Conservation (phyloP, 2,888 invertebrate species). For the Serrognathus titanus region DNA sequence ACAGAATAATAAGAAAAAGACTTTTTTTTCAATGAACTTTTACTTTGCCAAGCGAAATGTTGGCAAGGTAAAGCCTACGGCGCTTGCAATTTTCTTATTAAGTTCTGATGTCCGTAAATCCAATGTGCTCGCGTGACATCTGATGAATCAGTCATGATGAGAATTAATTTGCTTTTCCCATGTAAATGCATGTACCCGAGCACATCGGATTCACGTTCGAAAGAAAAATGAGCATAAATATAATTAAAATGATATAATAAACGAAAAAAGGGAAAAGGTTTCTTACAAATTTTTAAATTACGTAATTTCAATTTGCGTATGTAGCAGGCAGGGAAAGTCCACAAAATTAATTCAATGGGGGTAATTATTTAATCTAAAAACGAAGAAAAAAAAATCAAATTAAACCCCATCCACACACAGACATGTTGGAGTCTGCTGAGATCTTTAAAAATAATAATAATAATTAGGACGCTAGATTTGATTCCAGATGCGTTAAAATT, state of each 20-base stretch:
- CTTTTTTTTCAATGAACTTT: neutral
- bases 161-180: neutral
- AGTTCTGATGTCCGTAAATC: neutral
- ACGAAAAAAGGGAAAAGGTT: neutral
- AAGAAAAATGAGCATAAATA: neutral
- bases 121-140: neutral
- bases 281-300: neutral
- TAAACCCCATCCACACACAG: neutral
- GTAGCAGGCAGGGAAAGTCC: neutral
- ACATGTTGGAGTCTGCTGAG: constrained; percentile 27
- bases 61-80: neutral
- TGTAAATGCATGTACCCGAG: neutral
- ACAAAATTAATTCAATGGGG: neutral
- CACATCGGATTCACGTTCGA: neutral
- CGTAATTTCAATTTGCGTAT: neutral
- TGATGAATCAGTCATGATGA: neutral
- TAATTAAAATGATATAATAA: neutral
- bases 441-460: constrained; percentile 19
- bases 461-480: constrained; percentile 22
- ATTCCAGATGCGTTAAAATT: constrained; percentile 29
- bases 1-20: constrained; percentile 35
- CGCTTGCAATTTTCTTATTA: neutral
- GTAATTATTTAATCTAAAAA: neutral
- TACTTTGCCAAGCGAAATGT: constrained; percentile 3
- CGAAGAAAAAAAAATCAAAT: neutral